A percentile compares a stretch with the other conserved stretches of the same genome.
These are phyloP conservation scores for Emys orbicularis DNA, from an alignment of 2,797 vertebrate species.

Conservation along the genomic window DNA sequence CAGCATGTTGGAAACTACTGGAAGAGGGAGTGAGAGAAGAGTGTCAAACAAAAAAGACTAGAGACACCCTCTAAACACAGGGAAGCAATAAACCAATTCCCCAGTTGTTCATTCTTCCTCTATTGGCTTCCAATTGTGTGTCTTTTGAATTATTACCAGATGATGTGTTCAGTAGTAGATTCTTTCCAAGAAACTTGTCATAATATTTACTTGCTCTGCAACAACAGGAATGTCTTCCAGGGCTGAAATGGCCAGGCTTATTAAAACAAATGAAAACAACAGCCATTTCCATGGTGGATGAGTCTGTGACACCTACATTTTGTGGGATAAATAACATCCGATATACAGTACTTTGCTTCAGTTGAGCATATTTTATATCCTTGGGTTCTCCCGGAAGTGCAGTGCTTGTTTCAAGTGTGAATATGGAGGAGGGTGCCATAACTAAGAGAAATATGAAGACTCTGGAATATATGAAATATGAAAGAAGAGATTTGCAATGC, in stretches of 20 bases:
- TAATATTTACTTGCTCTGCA: conserved; percentile 64
- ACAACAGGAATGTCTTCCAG: conserved; percentile 59
- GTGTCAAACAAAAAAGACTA: neutral
- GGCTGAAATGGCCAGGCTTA: conserved; percentile 27
- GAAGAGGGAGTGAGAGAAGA: neutral
- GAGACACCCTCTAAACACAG: neutral
- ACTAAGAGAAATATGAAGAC: neutral
- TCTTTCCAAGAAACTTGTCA: conserved; percentile 58
- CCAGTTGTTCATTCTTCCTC: conserved; percentile 23
- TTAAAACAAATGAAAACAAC: conserved; percentile 32
- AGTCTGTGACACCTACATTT: conserved; percentile 39
- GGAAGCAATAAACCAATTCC: conserved; percentile 27
- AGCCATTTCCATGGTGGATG: conserved; percentile 34
- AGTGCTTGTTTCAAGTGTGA: neutral
- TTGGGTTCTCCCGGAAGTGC: neutral
- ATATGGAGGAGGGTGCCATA: neutral
- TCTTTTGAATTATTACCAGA: conserved; percentile 55
- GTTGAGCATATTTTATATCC: neutral
- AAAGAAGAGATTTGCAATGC: neutral
- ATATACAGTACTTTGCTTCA: neutral
- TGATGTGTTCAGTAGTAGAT: conserved; percentile 47
- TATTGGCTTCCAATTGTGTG: conserved; percentile 35
- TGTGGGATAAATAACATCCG: neutral
- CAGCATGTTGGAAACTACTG: neutral
- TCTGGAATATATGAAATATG: neutral